Percentiles rank a stretch among this genome's conserved stretches.
These are phyloP conservation scores for Gibbula magus DNA, from an alignment of 2,888 invertebrate species.

Conservation along the genomic window DNA sequence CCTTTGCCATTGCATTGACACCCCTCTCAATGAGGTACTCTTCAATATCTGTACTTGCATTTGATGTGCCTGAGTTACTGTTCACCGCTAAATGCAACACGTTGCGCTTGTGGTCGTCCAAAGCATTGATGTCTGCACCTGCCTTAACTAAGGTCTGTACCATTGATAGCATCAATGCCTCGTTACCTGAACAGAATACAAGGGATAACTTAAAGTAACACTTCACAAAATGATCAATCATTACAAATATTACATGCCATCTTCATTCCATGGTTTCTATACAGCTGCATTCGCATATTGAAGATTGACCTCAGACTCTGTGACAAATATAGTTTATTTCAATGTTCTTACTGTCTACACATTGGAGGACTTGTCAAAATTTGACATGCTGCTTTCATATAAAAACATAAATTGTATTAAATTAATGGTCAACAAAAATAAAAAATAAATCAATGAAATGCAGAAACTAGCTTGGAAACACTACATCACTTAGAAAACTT, in stretches of 20 bases:
- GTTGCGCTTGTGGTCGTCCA: slow-evolving; percentile 66
- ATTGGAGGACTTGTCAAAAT: not conserved
- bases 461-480: not conserved
- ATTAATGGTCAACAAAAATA: not conserved
- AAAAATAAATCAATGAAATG: not conserved
- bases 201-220: not conserved
- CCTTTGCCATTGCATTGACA: slow-evolving; percentile 71
- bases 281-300: not conserved
- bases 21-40: slow-evolving; percentile 74
- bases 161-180: slow-evolving; percentile 55
- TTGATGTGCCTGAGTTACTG: slow-evolving; percentile 73
- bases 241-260: not conserved
- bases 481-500: no score
- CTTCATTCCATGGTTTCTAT: not conserved
- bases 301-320: no score
- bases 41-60: slow-evolving; percentile 76
- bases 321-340: no score
- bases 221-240: not conserved
- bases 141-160: slow-evolving; percentile 63
- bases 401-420: not conserved
- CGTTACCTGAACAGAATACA: slow-evolving; percentile 43
- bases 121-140: slow-evolving; percentile 66
- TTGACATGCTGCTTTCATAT: not conserved
- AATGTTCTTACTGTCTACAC: no score
- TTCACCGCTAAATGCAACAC: slow-evolving; percentile 77